These are phyloP conservation scores for Drosophila tripunctata DNA, from an alignment of 2,888 invertebrate species.

Conservation along the genomic window DNA sequence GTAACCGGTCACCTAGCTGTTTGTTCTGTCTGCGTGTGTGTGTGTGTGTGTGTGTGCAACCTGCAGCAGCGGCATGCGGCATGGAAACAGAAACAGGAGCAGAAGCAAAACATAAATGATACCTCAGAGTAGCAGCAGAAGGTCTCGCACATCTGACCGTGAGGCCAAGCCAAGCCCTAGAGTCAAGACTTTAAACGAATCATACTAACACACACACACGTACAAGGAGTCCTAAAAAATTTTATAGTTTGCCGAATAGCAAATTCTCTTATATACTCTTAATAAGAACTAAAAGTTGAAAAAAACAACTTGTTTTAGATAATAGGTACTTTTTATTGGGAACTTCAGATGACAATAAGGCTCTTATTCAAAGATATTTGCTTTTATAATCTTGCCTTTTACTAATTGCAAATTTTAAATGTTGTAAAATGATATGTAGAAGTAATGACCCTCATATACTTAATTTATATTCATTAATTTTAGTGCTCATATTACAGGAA, in stretches of 20 bases:
- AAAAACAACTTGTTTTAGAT: too few species aligned
- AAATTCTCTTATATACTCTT: background rate
- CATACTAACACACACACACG: conserved; percentile 3
- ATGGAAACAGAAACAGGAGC: conserved; percentile 25
- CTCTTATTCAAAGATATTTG: too few species aligned
- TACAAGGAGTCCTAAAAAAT: background rate
- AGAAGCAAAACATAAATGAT: conserved; percentile 4
- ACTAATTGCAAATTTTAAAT: too few species aligned
- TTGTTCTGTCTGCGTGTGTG: background rate
- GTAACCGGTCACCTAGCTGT: background rate
- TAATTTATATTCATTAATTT: too few species aligned
- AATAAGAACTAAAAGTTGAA: background rate
- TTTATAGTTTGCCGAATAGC: background rate
- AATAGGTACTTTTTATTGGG: too few species aligned
- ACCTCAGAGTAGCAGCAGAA: conserved; percentile 4
- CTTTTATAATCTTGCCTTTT: too few species aligned
- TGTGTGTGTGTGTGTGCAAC: background rate
- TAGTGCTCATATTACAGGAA: too few species aligned
- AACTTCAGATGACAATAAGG: too few species aligned
- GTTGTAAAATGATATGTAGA: too few species aligned
- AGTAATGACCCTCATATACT: too few species aligned
- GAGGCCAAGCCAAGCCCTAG: conserved; percentile 7
- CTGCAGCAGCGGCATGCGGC: conserved; percentile 21
- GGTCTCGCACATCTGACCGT: conserved; percentile 8
- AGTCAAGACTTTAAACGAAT: background rate